These are phyloP conservation scores for Punctoribates punctum DNA, from an alignment of 2,888 invertebrate species.

Conservation along the genomic window DNA sequence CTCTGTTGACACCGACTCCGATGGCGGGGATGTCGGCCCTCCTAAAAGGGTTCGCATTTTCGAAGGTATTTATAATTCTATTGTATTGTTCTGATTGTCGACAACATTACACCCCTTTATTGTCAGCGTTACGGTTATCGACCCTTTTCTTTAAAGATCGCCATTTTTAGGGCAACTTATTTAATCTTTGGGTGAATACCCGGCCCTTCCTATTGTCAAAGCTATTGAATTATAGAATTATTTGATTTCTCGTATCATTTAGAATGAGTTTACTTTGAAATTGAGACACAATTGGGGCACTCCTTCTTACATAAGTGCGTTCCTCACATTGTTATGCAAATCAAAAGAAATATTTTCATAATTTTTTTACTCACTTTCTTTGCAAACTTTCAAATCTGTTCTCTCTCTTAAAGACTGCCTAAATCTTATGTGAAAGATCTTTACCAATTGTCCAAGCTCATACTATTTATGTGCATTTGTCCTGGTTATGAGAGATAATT, in stretches of 20 bases:
- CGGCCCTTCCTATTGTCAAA: neutral
- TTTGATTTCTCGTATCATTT: constrained; percentile 20
- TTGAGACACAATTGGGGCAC: neutral
- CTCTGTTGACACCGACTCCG: constrained; percentile 18
- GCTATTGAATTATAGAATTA: constrained; percentile 9
- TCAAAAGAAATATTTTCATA: constrained; percentile 1
- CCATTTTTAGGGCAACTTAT: neutral
- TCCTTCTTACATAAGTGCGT: neutral
- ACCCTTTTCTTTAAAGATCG: neutral
- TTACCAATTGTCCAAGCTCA: no score
- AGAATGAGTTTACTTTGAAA: neutral
- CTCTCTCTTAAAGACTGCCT: neutral
- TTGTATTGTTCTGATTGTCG: constrained; percentile 1
- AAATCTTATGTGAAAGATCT: no score
- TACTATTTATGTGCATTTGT: no score
- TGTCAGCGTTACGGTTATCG: constrained; percentile 8
- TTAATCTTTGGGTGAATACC: neutral
- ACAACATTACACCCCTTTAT: neutral
- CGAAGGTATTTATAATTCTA: constrained; percentile 52
- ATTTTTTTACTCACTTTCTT: neutral
- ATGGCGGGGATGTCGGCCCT: constrained; percentile 3
- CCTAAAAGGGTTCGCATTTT: constrained; percentile 53
- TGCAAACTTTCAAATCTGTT: neutral
- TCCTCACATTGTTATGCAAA: neutral
- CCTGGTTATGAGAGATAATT: no score